phyloP scores from a whole-genome alignment of 2,888 invertebrate species.

The Neuroscelio doddi region DNA sequence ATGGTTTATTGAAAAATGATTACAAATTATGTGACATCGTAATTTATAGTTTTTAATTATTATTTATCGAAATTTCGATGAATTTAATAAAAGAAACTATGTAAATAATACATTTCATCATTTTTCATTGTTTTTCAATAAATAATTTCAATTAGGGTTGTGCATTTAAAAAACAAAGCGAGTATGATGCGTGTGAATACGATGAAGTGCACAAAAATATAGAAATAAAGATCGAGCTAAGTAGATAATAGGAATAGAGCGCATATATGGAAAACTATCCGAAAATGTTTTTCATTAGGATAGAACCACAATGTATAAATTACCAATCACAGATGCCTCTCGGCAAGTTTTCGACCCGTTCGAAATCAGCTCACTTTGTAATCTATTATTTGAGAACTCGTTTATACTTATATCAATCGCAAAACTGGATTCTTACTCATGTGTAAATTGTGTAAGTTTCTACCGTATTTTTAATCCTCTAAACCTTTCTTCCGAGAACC shows the following conservation, averaged over 20 bases:
- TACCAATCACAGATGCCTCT: constrained; percentile 1
- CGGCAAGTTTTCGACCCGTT: constrained; percentile 12
- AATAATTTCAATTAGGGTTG: too few species aligned
- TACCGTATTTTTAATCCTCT: constrained; percentile 39
- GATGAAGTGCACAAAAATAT: not conserved
- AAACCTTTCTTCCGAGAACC: constrained; percentile 38
- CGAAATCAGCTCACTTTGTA: constrained; percentile 40
- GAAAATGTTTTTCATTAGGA: constrained; percentile 11
- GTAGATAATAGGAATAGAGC: constrained; percentile 28
- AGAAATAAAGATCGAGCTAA: not conserved
- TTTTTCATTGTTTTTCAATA: too few species aligned
- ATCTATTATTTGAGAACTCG: constrained; percentile 32
- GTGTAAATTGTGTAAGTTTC: constrained; percentile 43
- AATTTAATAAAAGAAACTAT: too few species aligned
- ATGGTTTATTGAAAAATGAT: too few species aligned
- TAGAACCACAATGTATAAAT: not conserved
- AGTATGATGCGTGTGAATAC: constrained; percentile 10
- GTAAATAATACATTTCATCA: too few species aligned
- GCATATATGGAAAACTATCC: constrained; percentile 10
- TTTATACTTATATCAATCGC: constrained; percentile 21
- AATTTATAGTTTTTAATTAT: too few species aligned
- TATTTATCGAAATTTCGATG: too few species aligned
- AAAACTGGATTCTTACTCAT: constrained; percentile 25
- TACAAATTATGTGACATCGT: too few species aligned
- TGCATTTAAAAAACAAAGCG: not conserved